Evolutionary conservation across 2,797 vertebrate genomes (phyloP).

Genomic region (Sebastes elongatus): DNA sequence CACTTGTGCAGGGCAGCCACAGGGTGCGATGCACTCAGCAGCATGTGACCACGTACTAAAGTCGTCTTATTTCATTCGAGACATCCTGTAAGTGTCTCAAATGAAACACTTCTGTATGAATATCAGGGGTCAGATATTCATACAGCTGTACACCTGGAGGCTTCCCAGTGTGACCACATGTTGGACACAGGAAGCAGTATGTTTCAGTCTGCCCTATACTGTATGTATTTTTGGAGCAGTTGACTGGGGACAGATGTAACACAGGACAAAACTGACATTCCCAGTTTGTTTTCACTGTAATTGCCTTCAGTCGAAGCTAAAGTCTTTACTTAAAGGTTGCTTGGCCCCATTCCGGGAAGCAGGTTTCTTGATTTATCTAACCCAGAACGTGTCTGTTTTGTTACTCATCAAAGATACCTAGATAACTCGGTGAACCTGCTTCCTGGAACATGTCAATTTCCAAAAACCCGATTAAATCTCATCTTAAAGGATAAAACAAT

Average conservation of each 20-base stretch:
- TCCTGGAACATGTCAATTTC: slow-evolving; percentile 1
- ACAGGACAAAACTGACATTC: not conserved
- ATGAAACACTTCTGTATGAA: too few species aligned
- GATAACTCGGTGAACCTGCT: not conserved
- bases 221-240: slow-evolving; percentile 1
- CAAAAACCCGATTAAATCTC: not conserved
- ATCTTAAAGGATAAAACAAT: not conserved
- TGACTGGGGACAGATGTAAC: not conserved
- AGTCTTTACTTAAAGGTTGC: slow-evolving; percentile 22
- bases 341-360: not conserved
- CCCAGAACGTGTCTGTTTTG: not conserved
- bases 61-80: not conserved
- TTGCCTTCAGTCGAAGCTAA: slow-evolving; percentile 8
- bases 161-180: not conserved
- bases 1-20: not conserved
- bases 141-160: slow-evolving; percentile 12
- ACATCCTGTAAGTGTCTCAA: not conserved
- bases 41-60: slow-evolving; percentile 32
- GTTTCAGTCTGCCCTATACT: not conserved
- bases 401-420: not conserved
- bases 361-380: slow-evolving; percentile 5
- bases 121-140: not conserved
- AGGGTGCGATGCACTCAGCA: not conserved
- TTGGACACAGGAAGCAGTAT: not conserved
- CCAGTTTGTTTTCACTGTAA: not conserved